Evolutionary conservation across 2,797 vertebrate genomes (phyloP).

Genomic region (Garrulus glandarius): DNA sequence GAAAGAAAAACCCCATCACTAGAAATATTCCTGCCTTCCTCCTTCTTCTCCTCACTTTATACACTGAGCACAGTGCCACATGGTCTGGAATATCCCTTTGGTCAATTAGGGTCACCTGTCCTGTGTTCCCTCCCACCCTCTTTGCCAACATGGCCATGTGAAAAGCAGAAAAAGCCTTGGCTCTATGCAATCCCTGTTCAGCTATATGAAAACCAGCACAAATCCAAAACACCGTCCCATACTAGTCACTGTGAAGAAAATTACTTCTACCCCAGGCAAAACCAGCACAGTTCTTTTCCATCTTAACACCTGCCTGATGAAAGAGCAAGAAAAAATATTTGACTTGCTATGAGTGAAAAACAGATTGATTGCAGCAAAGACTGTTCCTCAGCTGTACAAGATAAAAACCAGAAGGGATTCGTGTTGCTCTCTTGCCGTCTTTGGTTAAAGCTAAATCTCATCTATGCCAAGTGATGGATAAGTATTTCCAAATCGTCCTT

Average conservation of each 20-base stretch:
- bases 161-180: background rate
- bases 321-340: background rate
- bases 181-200: background rate
- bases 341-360: background rate
- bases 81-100: background rate
- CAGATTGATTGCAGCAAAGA: background rate
- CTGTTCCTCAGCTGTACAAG: background rate
- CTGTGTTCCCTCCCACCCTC: background rate
- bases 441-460: background rate
- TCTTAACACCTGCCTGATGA: background rate
- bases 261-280: background rate
- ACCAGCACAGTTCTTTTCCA: background rate
- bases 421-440: background rate
- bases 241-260: background rate
- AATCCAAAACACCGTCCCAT: background rate
- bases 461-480: background rate
- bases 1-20: background rate
- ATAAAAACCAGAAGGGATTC: background rate
- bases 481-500: background rate
- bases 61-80: background rate
- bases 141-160: accelerated
- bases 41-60: background rate
- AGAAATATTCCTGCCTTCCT: background rate
- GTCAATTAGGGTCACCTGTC: background rate
- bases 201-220: background rate